Conservation (phyloP, 1,140 invertebrate genomes). For the Charaxes varanes region DNA sequence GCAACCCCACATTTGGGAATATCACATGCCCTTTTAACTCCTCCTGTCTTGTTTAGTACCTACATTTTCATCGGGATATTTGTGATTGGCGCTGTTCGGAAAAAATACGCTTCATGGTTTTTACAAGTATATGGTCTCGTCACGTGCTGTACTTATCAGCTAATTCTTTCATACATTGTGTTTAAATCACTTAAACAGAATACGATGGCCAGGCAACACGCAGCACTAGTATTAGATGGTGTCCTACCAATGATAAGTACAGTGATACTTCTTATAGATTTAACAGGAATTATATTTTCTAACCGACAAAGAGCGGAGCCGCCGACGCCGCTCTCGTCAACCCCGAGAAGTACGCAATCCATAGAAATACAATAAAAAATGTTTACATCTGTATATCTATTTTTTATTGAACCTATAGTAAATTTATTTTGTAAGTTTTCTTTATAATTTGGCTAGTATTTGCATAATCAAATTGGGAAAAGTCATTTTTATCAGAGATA, state of each 20-base stretch:
- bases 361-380: too few species aligned
- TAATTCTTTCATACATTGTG: constrained; percentile 31
- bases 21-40: constrained; percentile 36
- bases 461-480: too few species aligned
- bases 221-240: constrained; percentile 39
- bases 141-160: constrained; percentile 31
- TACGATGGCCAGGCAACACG: constrained; percentile 18
- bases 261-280: constrained; percentile 37
- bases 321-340: constrained; percentile 4
- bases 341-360: too few species aligned
- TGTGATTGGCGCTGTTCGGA: constrained; percentile 24
- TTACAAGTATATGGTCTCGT: constrained; percentile 42
- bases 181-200: constrained; percentile 31
- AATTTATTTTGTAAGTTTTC: too few species aligned
- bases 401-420: too few species aligned
- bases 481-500: too few species aligned
- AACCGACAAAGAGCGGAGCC: constrained; percentile 20
- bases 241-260: constrained; percentile 46
- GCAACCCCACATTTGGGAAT: constrained; percentile 33
- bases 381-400: too few species aligned
- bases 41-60: constrained; percentile 38
- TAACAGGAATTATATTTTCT: constrained; percentile 34
- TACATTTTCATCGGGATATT: constrained; percentile 39
- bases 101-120: constrained; percentile 31
- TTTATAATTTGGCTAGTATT: too few species aligned